phyloP scores from a whole-genome alignment of 2,113 vertebrate genomes.

The Leptosomus discolor region DNA sequence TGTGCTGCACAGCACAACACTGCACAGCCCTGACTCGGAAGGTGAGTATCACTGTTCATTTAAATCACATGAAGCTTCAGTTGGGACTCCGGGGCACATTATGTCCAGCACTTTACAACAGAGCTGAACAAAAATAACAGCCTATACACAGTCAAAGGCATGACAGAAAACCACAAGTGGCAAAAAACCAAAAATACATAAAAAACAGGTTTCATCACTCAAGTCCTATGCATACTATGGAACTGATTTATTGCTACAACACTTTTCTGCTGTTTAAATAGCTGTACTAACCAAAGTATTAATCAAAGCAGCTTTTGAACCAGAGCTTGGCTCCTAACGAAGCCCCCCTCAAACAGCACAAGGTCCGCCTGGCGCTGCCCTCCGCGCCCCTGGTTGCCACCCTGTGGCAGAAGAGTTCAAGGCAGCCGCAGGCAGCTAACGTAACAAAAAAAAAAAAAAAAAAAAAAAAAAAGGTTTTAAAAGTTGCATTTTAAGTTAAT shows the following conservation, averaged over 20 bases:
- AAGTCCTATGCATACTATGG: background rate
- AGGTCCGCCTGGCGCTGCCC: rapidly evolving
- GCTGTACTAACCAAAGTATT: background rate
- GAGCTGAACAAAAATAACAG: background rate
- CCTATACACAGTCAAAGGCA: background rate
- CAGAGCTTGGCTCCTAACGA: background rate
- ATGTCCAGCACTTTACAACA: background rate
- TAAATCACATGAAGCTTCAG: background rate
- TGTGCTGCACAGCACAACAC: background rate
- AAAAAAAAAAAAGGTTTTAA: background rate
- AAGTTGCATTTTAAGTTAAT: background rate
- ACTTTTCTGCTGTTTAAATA: background rate
- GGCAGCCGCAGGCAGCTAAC: background rate
- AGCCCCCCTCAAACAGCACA: rapidly evolving
- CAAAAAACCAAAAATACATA: background rate
- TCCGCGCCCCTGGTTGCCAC: background rate
- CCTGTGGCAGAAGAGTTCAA: rapidly evolving
- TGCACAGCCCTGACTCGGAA: rapidly evolving
- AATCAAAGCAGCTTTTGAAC: background rate
- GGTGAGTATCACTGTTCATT: background rate
- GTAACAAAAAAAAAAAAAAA: no score
- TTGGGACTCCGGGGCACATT: background rate
- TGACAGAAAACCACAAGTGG: background rate
- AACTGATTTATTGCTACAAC: background rate
- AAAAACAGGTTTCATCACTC: background rate